Conservation (phyloP, 2,888 invertebrate species). For the Idaea straminata region DNA sequence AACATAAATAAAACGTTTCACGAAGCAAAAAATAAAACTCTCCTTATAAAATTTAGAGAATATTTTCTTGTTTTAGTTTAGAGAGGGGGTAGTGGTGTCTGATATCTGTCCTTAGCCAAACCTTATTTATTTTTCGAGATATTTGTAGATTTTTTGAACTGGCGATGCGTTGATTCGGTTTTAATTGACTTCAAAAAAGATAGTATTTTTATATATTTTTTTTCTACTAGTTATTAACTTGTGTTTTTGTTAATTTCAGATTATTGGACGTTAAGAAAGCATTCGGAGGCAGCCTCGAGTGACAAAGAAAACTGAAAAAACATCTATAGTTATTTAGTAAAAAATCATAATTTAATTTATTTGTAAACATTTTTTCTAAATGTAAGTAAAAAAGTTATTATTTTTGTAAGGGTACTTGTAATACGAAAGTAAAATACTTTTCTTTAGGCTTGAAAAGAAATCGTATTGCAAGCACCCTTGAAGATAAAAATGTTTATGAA, state of each 20-base stretch:
- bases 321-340: not conserved
- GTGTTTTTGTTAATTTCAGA: slow-evolving; percentile 62
- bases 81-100: too few species aligned
- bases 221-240: not conserved
- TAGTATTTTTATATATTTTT: too few species aligned
- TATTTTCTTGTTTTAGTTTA: too few species aligned
- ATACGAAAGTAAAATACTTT: not conserved
- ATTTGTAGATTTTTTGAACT: too few species aligned
- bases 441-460: too few species aligned
- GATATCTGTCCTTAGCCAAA: too few species aligned
- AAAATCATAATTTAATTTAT: not conserved
- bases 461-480: not conserved
- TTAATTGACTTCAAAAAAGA: too few species aligned
- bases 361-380: not conserved
- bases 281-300: slow-evolving; percentile 62
- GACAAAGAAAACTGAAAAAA: slow-evolving; percentile 69
- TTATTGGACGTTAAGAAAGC: slow-evolving; percentile 77
- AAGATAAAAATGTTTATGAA: slow-evolving; percentile 5
- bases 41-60: too few species aligned
- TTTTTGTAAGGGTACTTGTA: not conserved
- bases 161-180: too few species aligned
- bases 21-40: too few species aligned
- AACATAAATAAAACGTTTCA: too few species aligned
- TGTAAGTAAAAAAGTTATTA: not conserved
- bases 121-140: too few species aligned